These are phyloP conservation scores for Capromys pilorides DNA, from an alignment of 2,797 vertebrate species.

Conservation along the genomic window DNA sequence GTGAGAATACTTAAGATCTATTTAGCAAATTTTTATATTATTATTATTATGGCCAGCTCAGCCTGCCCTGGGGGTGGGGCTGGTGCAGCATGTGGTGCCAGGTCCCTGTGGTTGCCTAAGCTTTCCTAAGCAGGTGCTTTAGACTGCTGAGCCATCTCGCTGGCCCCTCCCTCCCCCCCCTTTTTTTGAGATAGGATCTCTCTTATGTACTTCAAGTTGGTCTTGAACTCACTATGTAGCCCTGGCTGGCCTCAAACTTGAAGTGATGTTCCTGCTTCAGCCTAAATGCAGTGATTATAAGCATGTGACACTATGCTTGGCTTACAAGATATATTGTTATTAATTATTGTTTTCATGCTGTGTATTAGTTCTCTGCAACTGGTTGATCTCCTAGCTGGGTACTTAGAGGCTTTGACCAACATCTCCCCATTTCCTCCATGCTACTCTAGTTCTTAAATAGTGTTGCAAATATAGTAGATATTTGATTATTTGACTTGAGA, in stretches of 20 bases:
- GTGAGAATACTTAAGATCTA: background rate
- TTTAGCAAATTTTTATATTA: background rate
- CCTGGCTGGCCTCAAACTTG: background rate
- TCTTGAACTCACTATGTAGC: background rate
- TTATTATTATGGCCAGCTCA: too few relatives aligned
- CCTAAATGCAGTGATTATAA: background rate
- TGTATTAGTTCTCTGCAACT: background rate
- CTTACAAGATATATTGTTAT: background rate
- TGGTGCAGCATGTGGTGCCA: too few relatives aligned
- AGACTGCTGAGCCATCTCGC: too few relatives aligned
- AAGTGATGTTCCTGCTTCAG: background rate
- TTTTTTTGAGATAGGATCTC: background rate
- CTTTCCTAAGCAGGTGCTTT: too few relatives aligned
- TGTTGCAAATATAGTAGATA: background rate
- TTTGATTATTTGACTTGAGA: slow-evolving; percentile 48
- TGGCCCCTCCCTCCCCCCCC: too few relatives aligned
- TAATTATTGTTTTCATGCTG: background rate
- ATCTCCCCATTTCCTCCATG: background rate
- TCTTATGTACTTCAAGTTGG: background rate
- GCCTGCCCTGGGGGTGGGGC: too few relatives aligned
- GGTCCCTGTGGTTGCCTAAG: too few relatives aligned
- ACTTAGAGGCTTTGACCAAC: background rate
- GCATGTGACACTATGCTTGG: background rate
- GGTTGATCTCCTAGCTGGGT: background rate
- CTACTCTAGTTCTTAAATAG: background rate